Evolutionary conservation across 2,113 vertebrate genomes (phyloP), one percentile per base, ranked within the genome.

Genomic region (Perccottus glenii): DNA sequence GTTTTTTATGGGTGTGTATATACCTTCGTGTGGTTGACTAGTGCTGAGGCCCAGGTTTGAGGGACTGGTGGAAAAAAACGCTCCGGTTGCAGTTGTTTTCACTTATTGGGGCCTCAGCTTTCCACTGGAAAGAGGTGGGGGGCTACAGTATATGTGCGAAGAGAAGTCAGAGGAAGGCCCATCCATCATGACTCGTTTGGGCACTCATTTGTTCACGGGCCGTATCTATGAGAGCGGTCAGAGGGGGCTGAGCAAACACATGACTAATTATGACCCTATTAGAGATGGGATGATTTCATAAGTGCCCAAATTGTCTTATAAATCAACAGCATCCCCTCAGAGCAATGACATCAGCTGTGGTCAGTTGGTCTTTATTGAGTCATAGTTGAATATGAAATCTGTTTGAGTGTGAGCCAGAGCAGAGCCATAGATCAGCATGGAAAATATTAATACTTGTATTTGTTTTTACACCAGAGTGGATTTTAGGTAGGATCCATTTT

Each of bases 61-160:
- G 62, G 73, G 57, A 79, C 63, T 60, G 63, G 66, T 83, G 87
- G 88, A 85, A 89, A 87, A 84, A 87, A 38, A 68, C 71, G 69
- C 52, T 55, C n/a, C 32, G 82, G 78, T 67, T 67, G 58, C 85
- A 91, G 87, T 92, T 90, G 88, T 90, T 93, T 92, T 89, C 86
- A 91, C 73, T 93, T 90, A 64, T 72, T 71, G 74, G 75, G 86
- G 78, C 87, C 87, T 85, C 81, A 12, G 27, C 63, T 85, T 86
- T 88, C 82, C 78, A 73, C 71, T 38, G 68, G 66, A 48, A 36
- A 64, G 50, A 59, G 42, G 56, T 50, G 44, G 57, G 14, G 33
- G 44, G 38, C 42, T 49, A 49, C 9, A 43, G 32, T 53, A 43
- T 11, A 11, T 7, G 61, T 16, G 44, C 42, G 76, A 60, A 63